Evolutionary conservation across 1,140 invertebrate species (phyloP).

Genomic region (Drosophila eugracilis): DNA sequence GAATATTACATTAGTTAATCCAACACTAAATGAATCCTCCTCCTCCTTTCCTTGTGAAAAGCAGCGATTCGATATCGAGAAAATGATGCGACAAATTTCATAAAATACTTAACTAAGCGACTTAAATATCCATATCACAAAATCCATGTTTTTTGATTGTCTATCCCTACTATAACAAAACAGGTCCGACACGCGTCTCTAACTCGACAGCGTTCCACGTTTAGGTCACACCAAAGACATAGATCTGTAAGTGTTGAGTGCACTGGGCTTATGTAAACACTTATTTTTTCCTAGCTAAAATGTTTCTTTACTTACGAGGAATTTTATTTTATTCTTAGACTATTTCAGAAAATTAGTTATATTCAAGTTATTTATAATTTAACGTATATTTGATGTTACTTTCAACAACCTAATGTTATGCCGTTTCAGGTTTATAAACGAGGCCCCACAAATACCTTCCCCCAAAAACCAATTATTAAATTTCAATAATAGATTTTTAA

Average conservation of each 20-base stretch:
- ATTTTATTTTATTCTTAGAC: slow-evolving; percentile 31
- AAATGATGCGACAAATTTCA: slow-evolving; percentile 11
- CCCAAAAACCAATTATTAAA: too few species aligned
- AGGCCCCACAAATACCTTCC: too few species aligned
- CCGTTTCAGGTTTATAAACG: neutral
- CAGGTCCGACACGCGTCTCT: slow-evolving; percentile 90
- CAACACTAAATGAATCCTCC: neutral
- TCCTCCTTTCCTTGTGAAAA: slow-evolving; percentile 6
- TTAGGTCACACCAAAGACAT: slow-evolving; percentile 90
- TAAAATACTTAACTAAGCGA: slow-evolving; percentile 21
- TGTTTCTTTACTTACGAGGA: slow-evolving; percentile 40
- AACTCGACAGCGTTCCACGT: slow-evolving; percentile 88
- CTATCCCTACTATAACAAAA: slow-evolving; percentile 79
- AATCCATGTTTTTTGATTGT: slow-evolving; percentile 68
- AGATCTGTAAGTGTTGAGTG: slow-evolving; percentile 89
- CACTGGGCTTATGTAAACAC: slow-evolving; percentile 75
- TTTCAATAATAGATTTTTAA: too few species aligned
- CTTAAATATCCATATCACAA: slow-evolving; percentile 48
- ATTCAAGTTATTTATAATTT: slow-evolving; percentile 16
- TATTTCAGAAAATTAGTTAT: slow-evolving; percentile 12
- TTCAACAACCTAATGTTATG: neutral
- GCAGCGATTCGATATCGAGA: slow-evolving; percentile 5
- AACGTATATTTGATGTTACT: slow-evolving; percentile 7
- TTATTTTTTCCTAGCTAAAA: slow-evolving; percentile 57
- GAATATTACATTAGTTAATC: neutral